Evolutionary conservation across 2,888 invertebrate species (phyloP).

Genomic region (Sphinx pinastri): DNA sequence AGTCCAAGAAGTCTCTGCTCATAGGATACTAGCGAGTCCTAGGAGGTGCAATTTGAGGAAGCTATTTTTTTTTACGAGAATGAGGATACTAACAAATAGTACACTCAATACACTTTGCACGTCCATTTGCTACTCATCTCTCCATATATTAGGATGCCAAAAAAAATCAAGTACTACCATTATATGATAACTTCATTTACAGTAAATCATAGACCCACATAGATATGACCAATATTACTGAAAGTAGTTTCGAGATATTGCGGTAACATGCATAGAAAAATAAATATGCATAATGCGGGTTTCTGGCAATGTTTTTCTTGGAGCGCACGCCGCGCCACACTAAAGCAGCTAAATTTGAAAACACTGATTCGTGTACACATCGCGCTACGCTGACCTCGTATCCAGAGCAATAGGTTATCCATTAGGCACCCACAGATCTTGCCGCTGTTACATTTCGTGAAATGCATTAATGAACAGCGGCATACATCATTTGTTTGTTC

Average conservation of each 20-base stretch:
- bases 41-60: too few relatives aligned
- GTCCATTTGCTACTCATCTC: too few relatives aligned
- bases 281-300: slow-evolving; percentile 10
- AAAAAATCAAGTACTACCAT: too few relatives aligned
- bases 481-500: slow-evolving; percentile 4
- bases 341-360: neutral
- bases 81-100: too few relatives aligned
- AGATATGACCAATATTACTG: neutral
- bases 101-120: too few relatives aligned
- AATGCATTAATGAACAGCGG: slow-evolving; percentile 11
- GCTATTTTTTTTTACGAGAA: too few relatives aligned
- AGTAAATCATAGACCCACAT: too few relatives aligned
- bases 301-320: slow-evolving; percentile 13
- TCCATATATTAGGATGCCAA: too few relatives aligned
- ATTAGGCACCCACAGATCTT: slow-evolving; percentile 18
- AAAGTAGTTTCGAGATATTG: neutral
- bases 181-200: too few relatives aligned
- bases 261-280: neutral
- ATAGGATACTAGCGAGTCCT: too few relatives aligned
- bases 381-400: slow-evolving; percentile 8
- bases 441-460: slow-evolving; percentile 16
- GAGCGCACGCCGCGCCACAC: neutral
- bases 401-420: slow-evolving; percentile 15
- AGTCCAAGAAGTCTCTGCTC: too few relatives aligned
- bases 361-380: slow-evolving; percentile 16